Conservation (phyloP, 2,888 invertebrate genomes). For the Choreutis nemorana region DNA sequence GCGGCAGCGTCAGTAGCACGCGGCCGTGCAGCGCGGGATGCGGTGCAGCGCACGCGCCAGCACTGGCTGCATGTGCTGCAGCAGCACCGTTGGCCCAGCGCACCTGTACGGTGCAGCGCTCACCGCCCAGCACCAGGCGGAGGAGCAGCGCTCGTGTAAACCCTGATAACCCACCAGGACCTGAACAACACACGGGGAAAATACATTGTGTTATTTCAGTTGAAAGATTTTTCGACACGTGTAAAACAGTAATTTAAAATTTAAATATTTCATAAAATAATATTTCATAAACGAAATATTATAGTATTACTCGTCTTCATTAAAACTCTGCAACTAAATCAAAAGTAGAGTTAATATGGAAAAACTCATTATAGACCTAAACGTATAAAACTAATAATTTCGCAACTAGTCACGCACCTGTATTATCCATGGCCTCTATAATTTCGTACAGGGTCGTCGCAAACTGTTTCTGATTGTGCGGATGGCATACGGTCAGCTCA, state of each 20-base stretch:
- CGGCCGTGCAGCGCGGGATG: constrained; percentile 65
- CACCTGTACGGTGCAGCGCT: constrained; percentile 81
- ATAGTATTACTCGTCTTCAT: too few species aligned
- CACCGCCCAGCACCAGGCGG: constrained; percentile 86
- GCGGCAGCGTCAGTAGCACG: constrained; percentile 76
- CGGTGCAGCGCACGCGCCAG: constrained; percentile 51
- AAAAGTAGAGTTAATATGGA: too few species aligned
- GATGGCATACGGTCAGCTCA: constrained; percentile 85
- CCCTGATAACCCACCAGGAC: constrained; percentile 75
- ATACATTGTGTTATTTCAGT: too few species aligned
- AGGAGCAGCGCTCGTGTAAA: constrained; percentile 87
- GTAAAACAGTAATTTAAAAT: too few species aligned
- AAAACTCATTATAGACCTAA: too few species aligned
- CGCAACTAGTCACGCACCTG: too few species aligned
- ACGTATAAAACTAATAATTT: too few species aligned
- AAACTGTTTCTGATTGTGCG: constrained; percentile 82
- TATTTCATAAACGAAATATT: too few species aligned
- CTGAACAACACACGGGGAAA: constrained; percentile 17
- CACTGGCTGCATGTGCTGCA: constrained; percentile 39
- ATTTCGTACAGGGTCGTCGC: constrained; percentile 82
- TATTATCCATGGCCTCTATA: constrained; percentile 65
- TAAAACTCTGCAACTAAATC: too few species aligned
- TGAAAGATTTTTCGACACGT: too few species aligned
- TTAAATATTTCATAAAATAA: too few species aligned
- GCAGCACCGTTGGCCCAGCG: constrained; percentile 37